phyloP scores from a whole-genome alignment of 2,888 invertebrate species.

The Aleiodes alternator region DNA sequence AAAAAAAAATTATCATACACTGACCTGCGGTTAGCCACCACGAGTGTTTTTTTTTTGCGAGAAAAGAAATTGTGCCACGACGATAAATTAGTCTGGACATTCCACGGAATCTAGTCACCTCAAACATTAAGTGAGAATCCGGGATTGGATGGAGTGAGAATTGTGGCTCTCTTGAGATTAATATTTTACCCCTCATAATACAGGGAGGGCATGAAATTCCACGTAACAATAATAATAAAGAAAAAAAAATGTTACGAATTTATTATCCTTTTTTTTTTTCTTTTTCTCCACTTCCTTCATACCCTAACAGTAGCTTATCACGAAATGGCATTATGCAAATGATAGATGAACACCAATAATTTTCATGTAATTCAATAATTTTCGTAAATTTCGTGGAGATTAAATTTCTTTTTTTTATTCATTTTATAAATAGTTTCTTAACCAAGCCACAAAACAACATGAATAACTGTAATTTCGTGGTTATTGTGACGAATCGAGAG shows the following conservation, averaged over 20 bases:
- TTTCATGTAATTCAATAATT: constrained; percentile 56
- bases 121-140: constrained; percentile 19
- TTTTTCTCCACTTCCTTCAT: not conserved
- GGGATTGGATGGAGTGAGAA: not conserved
- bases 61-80: constrained; percentile 28
- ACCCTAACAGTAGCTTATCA: constrained; percentile 55
- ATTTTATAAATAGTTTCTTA: constrained; percentile 43
- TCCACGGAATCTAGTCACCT: constrained; percentile 42
- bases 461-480: constrained; percentile 36
- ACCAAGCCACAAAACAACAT: constrained; percentile 23
- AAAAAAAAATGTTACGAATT: no score
- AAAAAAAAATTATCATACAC: constrained; percentile 10
- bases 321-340: constrained; percentile 60
- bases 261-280: no score
- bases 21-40: constrained; percentile 50
- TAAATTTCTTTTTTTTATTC: constrained; percentile 45
- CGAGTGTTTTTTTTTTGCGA: constrained; percentile 20
- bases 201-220: constrained; percentile 9
- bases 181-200: not conserved
- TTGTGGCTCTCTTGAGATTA: not conserved
- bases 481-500: constrained; percentile 41
- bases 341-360: constrained; percentile 31
- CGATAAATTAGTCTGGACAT: constrained; percentile 44
- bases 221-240: constrained; percentile 6
- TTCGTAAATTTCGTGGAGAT: constrained; percentile 27